Conservation (phyloP, 2,888 invertebrate genomes). For the Drosophila siamana region DNA sequence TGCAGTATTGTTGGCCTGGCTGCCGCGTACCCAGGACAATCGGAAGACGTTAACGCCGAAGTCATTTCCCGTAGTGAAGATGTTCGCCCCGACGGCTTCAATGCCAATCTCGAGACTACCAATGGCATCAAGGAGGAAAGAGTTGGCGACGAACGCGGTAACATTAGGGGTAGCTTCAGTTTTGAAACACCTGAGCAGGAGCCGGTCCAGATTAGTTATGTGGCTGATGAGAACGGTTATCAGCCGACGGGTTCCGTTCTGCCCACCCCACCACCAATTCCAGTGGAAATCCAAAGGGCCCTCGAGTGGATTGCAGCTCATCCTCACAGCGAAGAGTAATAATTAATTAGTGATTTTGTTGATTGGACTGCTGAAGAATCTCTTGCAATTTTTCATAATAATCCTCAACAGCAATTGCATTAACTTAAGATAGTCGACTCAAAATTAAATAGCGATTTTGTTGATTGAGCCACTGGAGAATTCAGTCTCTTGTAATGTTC, state of each 20-base stretch:
- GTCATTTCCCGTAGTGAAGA: conserved; percentile 35
- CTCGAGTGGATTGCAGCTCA: conserved; percentile 64
- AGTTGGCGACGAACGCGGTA: conserved; percentile 63
- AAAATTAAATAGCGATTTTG: too few species aligned
- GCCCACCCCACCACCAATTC: conserved; percentile 69
- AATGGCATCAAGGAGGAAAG: background rate
- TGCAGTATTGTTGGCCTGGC: conserved; percentile 67
- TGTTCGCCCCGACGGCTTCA: conserved; percentile 5
- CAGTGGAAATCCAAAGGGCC: conserved; percentile 53
- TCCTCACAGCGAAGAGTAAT: conserved; percentile 20
- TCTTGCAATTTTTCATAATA: too few species aligned
- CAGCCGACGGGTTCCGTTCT: conserved; percentile 64
- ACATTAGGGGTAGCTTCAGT: conserved; percentile 65
- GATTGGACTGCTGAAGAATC: too few species aligned
- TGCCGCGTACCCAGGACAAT: conserved; percentile 33
- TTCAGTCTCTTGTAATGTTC: background rate
- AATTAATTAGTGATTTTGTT: too few species aligned
- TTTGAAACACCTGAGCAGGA: conserved; percentile 78
- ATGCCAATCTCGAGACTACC: background rate
- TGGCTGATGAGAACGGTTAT: conserved; percentile 80
- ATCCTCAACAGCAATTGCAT: too few species aligned
- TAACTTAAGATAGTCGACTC: too few species aligned
- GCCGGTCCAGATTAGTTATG: conserved; percentile 67
- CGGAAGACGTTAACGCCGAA: background rate
- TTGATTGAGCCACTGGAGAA: too few species aligned